Percentiles rank a stretch among this genome's conserved stretches.
Conservation (phyloP, 2,888 invertebrate genomes). For the Cerastoderma edule region DNA sequence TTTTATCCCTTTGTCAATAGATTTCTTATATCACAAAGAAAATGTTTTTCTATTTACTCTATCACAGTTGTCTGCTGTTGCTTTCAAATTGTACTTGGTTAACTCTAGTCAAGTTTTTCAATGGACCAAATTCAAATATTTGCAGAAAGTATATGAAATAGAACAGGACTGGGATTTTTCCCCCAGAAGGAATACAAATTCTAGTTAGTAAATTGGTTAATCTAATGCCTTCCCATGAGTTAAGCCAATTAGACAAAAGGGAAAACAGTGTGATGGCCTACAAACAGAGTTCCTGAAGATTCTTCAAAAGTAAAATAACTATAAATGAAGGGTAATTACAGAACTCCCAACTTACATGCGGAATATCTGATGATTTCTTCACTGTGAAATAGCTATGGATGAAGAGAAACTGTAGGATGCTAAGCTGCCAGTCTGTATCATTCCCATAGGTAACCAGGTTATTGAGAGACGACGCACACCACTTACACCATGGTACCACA, state of each 20-base stretch:
- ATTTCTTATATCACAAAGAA: too few species aligned
- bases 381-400: constrained; percentile 67
- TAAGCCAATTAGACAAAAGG: not conserved
- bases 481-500: constrained; percentile 34
- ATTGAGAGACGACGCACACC: constrained; percentile 37
- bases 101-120: too few species aligned
- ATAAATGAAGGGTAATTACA: not conserved
- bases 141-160: too few species aligned
- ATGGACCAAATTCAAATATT: too few species aligned
- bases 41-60: too few species aligned
- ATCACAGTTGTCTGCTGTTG: too few species aligned
- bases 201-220: too few species aligned
- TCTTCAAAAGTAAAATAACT: not conserved
- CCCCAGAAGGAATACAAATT: not conserved
- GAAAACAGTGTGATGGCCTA: not conserved
- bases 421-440: constrained; percentile 52
- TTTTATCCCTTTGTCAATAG: too few species aligned
- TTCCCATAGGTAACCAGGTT: constrained; percentile 42
- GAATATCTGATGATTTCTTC: constrained; percentile 44
- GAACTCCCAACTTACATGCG: constrained; percentile 61
- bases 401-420: constrained; percentile 67
- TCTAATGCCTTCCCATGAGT: too few species aligned
- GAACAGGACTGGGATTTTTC: not conserved
- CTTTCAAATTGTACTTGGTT: too few species aligned
- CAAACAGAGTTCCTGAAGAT: not conserved